Evolutionary conservation across 2,113 vertebrate genomes (phyloP).

Genomic region (Murina feae): DNA sequence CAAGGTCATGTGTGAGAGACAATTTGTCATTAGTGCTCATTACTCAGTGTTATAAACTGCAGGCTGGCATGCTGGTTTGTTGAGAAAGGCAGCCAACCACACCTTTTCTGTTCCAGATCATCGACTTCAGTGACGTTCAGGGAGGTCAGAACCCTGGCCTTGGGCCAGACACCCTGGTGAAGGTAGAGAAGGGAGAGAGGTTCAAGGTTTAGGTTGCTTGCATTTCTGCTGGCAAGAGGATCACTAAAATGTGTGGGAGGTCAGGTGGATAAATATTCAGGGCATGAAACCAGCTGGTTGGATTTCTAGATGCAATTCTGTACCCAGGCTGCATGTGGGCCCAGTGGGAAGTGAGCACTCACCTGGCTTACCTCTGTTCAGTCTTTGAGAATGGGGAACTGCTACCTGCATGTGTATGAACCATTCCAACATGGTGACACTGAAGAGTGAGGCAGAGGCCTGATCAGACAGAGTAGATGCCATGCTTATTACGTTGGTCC

Average conservation of each 20-base stretch:
- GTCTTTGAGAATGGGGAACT: neutral
- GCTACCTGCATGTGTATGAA: neutral
- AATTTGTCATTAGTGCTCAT: neutral
- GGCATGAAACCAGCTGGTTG: neutral
- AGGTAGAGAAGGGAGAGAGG: neutral
- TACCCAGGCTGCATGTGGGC: accelerated
- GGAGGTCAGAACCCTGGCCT: neutral
- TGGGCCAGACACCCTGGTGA: neutral
- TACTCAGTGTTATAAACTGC: neutral
- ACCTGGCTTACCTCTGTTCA: accelerated
- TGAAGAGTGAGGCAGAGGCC: neutral
- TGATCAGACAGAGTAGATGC: neutral
- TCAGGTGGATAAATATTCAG: neutral
- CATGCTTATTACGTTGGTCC: neutral
- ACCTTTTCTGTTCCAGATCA: too few species aligned
- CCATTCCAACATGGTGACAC: neutral
- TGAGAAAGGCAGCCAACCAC: conserved; percentile 25
- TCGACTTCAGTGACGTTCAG: accelerated
- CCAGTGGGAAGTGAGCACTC: neutral
- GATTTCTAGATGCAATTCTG: neutral
- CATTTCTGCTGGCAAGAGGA: neutral
- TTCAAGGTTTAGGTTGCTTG: neutral
- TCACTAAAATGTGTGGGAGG: neutral
- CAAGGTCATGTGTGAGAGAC: neutral
- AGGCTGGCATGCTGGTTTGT: neutral